A percentile compares a stretch with the other conserved stretches of the same genome.
Evolutionary conservation across 2,888 invertebrate species (phyloP).

Genomic region (Mesoligia furuncula): DNA sequence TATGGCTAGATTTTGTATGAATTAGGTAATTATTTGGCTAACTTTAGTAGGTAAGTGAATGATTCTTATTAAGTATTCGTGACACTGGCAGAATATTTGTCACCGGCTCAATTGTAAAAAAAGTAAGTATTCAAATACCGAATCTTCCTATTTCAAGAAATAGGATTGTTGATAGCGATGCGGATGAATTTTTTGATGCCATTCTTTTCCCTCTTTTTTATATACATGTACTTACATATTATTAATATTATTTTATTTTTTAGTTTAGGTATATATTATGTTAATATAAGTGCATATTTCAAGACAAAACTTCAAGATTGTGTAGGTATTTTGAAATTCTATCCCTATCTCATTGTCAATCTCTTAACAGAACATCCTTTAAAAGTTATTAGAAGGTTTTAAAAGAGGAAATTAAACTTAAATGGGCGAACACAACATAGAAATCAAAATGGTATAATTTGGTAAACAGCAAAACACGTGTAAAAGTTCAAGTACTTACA

Average conservation of each 20-base stretch:
- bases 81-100: neutral
- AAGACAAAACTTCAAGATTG: neutral
- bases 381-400: neutral
- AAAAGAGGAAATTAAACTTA: neutral
- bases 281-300: neutral
- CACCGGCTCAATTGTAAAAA: neutral
- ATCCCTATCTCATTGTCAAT: neutral
- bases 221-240: too few species aligned
- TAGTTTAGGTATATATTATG: neutral
- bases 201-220: too few species aligned
- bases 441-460: neutral
- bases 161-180: too few species aligned
- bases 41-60: neutral
- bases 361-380: neutral
- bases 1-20: slow-evolving; percentile 20
- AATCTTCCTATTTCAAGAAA: neutral
- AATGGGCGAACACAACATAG: slow-evolving; percentile 1
- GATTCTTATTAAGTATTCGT: neutral
- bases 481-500: slow-evolving; percentile 11
- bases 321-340: neutral
- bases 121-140: neutral
- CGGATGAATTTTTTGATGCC: too few species aligned
- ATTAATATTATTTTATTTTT: too few species aligned
- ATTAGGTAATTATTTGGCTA: slow-evolving; percentile 19
- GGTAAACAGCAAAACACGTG: slow-evolving; percentile 11